These are phyloP conservation scores for Strongylocentrotus purpuratus DNA, from an alignment of 35 echinoderm and acorn worm species.

Conservation along the genomic window DNA sequence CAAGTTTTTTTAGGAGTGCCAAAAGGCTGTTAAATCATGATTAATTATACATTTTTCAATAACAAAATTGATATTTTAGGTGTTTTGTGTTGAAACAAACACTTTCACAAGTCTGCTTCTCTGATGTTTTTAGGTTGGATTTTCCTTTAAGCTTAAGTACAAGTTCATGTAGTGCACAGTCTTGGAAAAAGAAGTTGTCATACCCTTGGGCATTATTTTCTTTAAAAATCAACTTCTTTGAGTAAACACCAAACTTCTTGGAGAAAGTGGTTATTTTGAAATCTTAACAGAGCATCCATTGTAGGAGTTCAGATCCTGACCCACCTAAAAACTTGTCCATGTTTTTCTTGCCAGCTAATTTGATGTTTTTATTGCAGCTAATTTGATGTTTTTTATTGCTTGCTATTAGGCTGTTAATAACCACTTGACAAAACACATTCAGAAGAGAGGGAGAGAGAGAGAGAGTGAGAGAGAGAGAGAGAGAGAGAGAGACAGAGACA, in stretches of 20 bases:
- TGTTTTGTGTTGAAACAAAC: no score
- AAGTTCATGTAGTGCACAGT: no score
- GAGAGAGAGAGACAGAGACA: no score
- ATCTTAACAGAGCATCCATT: neutral
- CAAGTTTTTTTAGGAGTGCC: no score
- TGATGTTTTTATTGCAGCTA: neutral
- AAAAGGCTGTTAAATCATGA: no score
- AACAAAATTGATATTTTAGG: no score
- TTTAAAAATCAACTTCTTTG: neutral
- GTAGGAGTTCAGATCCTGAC: neutral
- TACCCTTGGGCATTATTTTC: neutral
- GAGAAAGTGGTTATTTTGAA: neutral
- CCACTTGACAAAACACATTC: neutral
- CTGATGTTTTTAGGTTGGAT: no score
- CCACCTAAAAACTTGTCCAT: neutral
- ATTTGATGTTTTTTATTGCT: neutral
- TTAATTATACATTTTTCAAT: no score
- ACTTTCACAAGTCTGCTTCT: no score
- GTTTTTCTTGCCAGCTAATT: neutral
- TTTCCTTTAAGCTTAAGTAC: no score
- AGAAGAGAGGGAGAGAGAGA: neutral
- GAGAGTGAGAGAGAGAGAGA: no score
- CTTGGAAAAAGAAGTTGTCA: neutral
- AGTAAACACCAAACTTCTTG: neutral
- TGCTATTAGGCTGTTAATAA: neutral